These are phyloP conservation scores for Odontamblyopus lacepedii DNA, from an alignment of 2,797 vertebrate genomes.

Conservation along the genomic window DNA sequence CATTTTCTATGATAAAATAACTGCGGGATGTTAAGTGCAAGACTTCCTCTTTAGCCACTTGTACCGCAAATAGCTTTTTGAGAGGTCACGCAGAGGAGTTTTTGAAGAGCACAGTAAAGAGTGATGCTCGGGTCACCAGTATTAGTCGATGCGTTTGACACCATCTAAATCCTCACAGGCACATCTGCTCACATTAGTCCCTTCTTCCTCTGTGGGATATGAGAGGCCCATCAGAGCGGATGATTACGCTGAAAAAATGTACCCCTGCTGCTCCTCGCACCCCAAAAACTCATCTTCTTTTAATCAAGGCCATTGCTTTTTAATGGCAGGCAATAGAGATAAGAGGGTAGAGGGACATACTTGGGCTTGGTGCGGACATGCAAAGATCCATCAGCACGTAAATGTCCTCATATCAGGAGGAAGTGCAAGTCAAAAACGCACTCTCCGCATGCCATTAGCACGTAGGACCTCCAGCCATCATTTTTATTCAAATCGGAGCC, in stretches of 20 bases:
- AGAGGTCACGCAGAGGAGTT: slow-evolving; percentile 50
- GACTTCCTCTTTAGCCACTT: slow-evolving; percentile 43
- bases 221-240: slow-evolving; percentile 66
- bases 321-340: slow-evolving; percentile 71
- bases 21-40: slow-evolving; percentile 14
- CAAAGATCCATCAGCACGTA: slow-evolving; percentile 39
- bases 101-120: slow-evolving; percentile 38
- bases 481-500: slow-evolving; percentile 67
- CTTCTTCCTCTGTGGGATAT: slow-evolving; percentile 61
- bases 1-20: slow-evolving; percentile 22
- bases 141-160: slow-evolving; percentile 58
- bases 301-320: slow-evolving; percentile 76
- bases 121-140: slow-evolving; percentile 64
- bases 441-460: slow-evolving; percentile 62
- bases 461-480: slow-evolving; percentile 56
- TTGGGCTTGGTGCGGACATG: slow-evolving; percentile 35
- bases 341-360: slow-evolving; percentile 48
- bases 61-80: slow-evolving; percentile 53
- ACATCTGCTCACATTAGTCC: slow-evolving; percentile 74
- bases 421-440: slow-evolving; percentile 55
- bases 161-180: slow-evolving; percentile 60
- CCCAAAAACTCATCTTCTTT: slow-evolving; percentile 68
- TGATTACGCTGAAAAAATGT: slow-evolving; percentile 67
- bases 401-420: slow-evolving; percentile 52
- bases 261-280: slow-evolving; percentile 52